phyloP scores from a whole-genome alignment of 2,888 invertebrate genomes.

The Hololepta plana region DNA sequence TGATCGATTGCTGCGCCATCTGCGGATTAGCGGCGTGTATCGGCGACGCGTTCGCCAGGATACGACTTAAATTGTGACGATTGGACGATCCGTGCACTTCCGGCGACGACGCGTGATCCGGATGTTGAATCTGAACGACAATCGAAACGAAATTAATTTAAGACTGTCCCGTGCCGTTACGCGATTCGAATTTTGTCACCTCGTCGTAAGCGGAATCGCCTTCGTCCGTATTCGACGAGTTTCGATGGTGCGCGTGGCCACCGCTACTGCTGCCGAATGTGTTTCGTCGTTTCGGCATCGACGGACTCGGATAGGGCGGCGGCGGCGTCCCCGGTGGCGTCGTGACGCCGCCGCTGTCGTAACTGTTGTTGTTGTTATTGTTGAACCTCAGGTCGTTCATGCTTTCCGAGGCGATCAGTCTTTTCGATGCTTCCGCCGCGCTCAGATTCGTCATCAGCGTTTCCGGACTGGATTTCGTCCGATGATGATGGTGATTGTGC shows the following conservation, averaged over 20 bases:
- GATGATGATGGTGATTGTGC: too few species aligned
- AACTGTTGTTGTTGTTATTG: conserved; percentile 25
- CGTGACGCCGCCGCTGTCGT: conserved; percentile 24
- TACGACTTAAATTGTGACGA: too few species aligned
- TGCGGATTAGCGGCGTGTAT: conserved; percentile 26
- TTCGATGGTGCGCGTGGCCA: conserved; percentile 13
- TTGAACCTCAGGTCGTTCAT: conserved; percentile 35
- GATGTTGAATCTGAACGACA: too few species aligned
- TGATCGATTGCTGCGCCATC: conserved; percentile 57
- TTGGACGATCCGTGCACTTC: too few species aligned
- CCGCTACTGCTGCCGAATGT: conserved; percentile 10
- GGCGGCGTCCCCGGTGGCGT: conserved; percentile 79
- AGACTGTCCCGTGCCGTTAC: too few species aligned
- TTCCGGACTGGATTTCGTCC: conserved; percentile 47
- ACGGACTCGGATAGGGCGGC: conserved; percentile 53
- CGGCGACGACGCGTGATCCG: conserved; percentile 24
- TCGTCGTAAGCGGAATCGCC: conserved; percentile 15
- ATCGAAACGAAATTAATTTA: too few species aligned
- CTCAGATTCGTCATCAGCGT: conserved; percentile 25
- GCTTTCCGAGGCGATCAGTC: conserved; percentile 39
- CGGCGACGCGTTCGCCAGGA: conserved; percentile 20
- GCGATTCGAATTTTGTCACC: conserved; percentile 11
- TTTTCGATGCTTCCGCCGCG: conserved; percentile 26
- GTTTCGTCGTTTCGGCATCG: conserved; percentile 16
- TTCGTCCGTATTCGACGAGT: conserved; percentile 16